Evolutionary conservation across 2,797 vertebrate species (phyloP), one percentile per base, ranked within the genome.

Genomic region (Gymnodraco acuticeps): DNA sequence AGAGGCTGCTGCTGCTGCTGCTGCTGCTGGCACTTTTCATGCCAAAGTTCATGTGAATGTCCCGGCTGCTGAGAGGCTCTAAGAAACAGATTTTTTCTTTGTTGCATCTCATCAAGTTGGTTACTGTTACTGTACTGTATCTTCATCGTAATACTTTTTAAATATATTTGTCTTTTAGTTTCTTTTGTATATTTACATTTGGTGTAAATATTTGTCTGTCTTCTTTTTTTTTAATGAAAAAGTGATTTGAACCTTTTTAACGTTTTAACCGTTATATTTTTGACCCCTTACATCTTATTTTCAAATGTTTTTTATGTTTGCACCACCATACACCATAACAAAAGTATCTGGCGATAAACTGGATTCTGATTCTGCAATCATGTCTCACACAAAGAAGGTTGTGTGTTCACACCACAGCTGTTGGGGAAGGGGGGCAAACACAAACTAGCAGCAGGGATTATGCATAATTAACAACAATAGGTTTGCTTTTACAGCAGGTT

Each of bases 401-500:
- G 54, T 73, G 59, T 64, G 55, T 53, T 50, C 75, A 69, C 54
- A 45, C 48, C 72, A 47, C 27, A 76, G 77, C 46, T 76, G 69
- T 58, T 52, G 73, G 31, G 58, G 17, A 15, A 17, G 73, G 76
- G 17, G 13, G 54, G 51, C 3, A 42, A 63, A 41, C 45, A 74
- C 38, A 67, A 80, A 65, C 61, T 10, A 70, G 72, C 83, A 73
- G 69, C 38, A 51, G 71, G 84, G 85, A 89, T 91, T 88, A 86
- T 76, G 4, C 50, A 64, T 85, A 77, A 89, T 90, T 85, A 81
- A 59, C 73, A 70, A 45, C 46, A 77, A 50, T 65, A 56, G 46
- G 54, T 85, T 84, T 81, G 64, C 66, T 87, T 56, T 80, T 80
- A 77, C 75, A 51, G 62, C 60, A 82, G 81, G 87, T 80, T 90